Evolutionary conservation across 2,113 vertebrate genomes (phyloP), one percentile per base, ranked within the genome.

Genomic region (Chaetorhynchus papuensis): DNA sequence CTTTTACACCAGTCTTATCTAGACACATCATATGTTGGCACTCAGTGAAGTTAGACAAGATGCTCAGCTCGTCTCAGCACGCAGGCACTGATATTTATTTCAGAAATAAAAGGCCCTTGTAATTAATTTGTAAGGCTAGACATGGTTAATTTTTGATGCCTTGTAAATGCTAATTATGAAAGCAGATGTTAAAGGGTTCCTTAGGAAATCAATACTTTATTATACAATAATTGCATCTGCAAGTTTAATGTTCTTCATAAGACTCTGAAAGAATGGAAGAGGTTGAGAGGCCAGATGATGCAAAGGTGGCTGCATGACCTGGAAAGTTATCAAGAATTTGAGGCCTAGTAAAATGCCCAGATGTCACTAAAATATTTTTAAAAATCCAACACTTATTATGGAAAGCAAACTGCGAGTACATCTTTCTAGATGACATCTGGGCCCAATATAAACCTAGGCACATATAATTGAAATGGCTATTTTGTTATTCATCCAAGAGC

Each of bases 191-290:
- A 96, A 87, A 97, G 83, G 66, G 81, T 96, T 98, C 96, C 94
- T 97, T 94, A 94, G 89, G 92, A 97, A 98, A 98, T 98, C 98
- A 97, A 98, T 98, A 97, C 97, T 98, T 98, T 98, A 98, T 98
- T 98, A 98, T 97, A 97, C 96, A 98, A 98, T 98, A 98, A 98
- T 98, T 97, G 94, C 95, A 97, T 97, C 97, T 97, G 95, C 88
- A 97, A 94, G 90, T 97, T 97, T 97, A 97, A 98, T 97, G 96
- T 50, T 98, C 97, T 97, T 94, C 87, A 86, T 85, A 90, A 97
- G 93, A 89, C 95, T 81, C 83, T 22, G 26, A 75, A 92, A 97
- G 94, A 98, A 97, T 78, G 93, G 96, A 96, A 97, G 91, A 93
- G 96, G 97, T 94, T 96, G 95, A 50, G 88, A 92, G 96, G 94